A percentile compares a stretch with the other conserved stretches of the same genome.
Evolutionary conservation across 2,888 invertebrate genomes (phyloP).

Genomic region (Coronaproctus castanopsis): DNA sequence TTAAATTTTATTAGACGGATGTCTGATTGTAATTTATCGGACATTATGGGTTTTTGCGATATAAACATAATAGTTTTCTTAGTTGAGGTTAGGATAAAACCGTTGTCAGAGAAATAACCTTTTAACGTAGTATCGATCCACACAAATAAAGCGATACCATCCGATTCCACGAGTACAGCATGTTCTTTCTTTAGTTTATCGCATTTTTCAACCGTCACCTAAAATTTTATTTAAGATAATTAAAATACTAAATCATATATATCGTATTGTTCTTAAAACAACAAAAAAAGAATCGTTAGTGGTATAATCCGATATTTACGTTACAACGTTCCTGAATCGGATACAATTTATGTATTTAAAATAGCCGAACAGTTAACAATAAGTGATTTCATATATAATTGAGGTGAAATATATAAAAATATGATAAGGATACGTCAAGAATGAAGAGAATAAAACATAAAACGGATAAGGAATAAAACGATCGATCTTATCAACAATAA

Average conservation of each 20-base stretch:
- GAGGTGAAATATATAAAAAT: too few relatives aligned
- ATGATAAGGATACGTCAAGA: too few relatives aligned
- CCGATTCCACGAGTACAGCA: conserved; percentile 28
- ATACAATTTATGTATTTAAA: too few relatives aligned
- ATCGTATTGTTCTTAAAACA: conserved; percentile 1
- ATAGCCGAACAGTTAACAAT: too few relatives aligned
- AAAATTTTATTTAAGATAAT: conserved; percentile 14
- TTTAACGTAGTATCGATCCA: conserved; percentile 39
- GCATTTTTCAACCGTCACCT: conserved; percentile 19
- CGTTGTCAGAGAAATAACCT: conserved; percentile 58
- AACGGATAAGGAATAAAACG: too few relatives aligned
- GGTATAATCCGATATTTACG: too few relatives aligned
- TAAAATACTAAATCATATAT: neutral
- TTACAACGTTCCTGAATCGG: too few relatives aligned
- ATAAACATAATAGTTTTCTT: neutral
- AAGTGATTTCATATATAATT: too few relatives aligned
- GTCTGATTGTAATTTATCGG: neutral
- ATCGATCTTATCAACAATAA: too few relatives aligned
- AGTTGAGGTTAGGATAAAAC: conserved; percentile 30
- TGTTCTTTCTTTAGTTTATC: conserved; percentile 20
- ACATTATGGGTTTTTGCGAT: neutral
- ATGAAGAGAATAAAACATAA: too few relatives aligned
- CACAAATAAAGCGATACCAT: conserved; percentile 42
- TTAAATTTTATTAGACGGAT: too few relatives aligned
- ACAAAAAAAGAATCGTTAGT: too few relatives aligned